These are phyloP conservation scores for Netelia inedita DNA, from an alignment of 2,888 invertebrate genomes.

Conservation along the genomic window DNA sequence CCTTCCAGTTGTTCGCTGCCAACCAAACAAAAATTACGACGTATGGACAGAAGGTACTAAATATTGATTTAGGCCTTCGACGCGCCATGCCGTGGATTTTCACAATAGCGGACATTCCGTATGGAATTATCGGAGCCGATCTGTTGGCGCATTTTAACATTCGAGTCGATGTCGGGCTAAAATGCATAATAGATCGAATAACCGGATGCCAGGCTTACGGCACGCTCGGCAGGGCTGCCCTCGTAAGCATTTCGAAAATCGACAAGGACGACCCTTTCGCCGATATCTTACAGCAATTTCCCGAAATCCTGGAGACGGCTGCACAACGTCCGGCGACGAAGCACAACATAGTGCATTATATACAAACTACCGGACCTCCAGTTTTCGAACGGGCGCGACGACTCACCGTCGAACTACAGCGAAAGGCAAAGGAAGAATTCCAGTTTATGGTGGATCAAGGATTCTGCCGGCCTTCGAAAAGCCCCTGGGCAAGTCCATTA, in stretches of 20 bases:
- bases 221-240: conserved; percentile 25
- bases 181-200: conserved; percentile 26
- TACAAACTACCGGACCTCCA: neutral
- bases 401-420: no score
- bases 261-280: conserved; percentile 7
- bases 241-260: conserved; percentile 19
- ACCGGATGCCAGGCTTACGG: neutral
- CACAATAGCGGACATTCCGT: conserved; percentile 60
- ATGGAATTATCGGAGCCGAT: conserved; percentile 66
- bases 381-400: no score
- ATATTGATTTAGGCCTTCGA: conserved; percentile 63
- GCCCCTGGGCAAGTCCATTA: conserved; percentile 69
- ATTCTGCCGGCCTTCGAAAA: no score
- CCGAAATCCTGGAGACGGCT: conserved; percentile 34
- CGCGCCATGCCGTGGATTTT: conserved; percentile 66
- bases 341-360: conserved; percentile 39
- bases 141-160: conserved; percentile 30
- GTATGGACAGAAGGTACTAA: conserved; percentile 55
- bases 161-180: conserved; percentile 7
- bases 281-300: conserved; percentile 39
- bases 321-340: conserved; percentile 14
- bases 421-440: no score
- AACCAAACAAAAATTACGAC: conserved; percentile 69
- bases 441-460: no score
- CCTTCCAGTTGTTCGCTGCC: neutral